These are phyloP conservation scores for Bombyx huttoni DNA, from an alignment of 2,888 invertebrate species.

Conservation along the genomic window DNA sequence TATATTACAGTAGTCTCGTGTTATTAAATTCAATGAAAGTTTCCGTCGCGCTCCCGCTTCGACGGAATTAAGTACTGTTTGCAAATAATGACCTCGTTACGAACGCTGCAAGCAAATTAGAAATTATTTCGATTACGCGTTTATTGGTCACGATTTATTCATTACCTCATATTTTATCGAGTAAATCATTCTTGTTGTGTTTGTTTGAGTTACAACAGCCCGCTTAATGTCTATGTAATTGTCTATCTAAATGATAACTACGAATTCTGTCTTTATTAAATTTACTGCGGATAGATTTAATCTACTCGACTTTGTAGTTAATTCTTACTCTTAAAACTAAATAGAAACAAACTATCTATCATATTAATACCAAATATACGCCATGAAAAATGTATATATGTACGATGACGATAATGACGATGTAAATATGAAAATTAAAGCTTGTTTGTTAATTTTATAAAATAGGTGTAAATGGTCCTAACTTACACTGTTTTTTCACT, in stretches of 20 bases:
- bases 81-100: slow-evolving; percentile 32
- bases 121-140: slow-evolving; percentile 22
- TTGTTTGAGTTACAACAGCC: slow-evolving; percentile 1
- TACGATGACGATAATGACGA: too few relatives aligned
- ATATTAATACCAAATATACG: too few relatives aligned
- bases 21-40: slow-evolving; percentile 25
- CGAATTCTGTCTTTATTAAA: too few relatives aligned
- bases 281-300: too few relatives aligned
- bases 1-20: slow-evolving; percentile 6
- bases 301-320: too few relatives aligned
- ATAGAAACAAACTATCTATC: too few relatives aligned
- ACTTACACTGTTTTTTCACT: too few relatives aligned
- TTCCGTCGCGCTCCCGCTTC: slow-evolving; percentile 23
- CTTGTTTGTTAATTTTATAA: too few relatives aligned
- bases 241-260: not conserved
- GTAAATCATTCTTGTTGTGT: not conserved
- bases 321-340: too few relatives aligned
- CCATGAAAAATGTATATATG: too few relatives aligned
- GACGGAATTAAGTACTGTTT: slow-evolving; percentile 24
- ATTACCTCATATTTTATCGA: slow-evolving; percentile 5
- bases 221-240: not conserved
- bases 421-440: too few relatives aligned
- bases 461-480: too few relatives aligned
- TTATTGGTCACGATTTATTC: slow-evolving; percentile 22
- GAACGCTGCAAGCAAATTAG: slow-evolving; percentile 26